Conservation (phyloP, 2,797 vertebrate species). For the Enteromius trimaculatus region DNA sequence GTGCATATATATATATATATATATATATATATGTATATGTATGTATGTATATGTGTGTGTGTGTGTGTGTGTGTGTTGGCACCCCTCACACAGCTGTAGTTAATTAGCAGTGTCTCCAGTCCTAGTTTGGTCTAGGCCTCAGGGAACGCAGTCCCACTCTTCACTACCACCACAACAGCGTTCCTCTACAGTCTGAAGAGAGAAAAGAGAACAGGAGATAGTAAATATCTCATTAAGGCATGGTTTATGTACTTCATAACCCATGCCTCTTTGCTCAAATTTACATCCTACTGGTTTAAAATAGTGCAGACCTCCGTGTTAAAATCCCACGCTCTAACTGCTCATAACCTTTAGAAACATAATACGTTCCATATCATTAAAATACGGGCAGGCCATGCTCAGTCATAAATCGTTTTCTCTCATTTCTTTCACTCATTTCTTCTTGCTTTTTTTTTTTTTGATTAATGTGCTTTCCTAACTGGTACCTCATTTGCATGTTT, state of each 20-base stretch:
- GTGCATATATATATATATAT: conserved; percentile 6
- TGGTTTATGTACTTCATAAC: conserved; percentile 24
- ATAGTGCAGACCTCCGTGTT: neutral
- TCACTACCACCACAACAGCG: conserved; percentile 44
- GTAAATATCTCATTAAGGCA: conserved; percentile 26
- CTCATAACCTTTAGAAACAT: conserved; percentile 41
- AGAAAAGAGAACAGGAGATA: neutral
- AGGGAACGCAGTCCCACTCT: conserved; percentile 41
- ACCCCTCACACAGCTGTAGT: conserved; percentile 74
- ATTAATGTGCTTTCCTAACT: conserved; percentile 25
- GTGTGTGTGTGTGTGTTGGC: conserved; percentile 69
- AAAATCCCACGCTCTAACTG: conserved; percentile 23
- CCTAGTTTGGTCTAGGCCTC: conserved; percentile 49
- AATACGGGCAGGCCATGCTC: conserved; percentile 78
- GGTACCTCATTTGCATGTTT: conserved; percentile 50
- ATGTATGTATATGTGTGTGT: conserved; percentile 60
- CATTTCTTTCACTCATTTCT: conserved; percentile 35
- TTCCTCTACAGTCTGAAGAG: conserved; percentile 26
- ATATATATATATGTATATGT: conserved; percentile 53
- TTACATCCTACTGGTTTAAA: conserved; percentile 20
- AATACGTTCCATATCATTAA: conserved; percentile 49
- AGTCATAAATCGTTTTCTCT: conserved; percentile 54
- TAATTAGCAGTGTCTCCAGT: conserved; percentile 74
- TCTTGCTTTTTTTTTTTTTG: conserved; percentile 33
- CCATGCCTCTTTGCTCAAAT: neutral